Percentiles rank a stretch among this genome's conserved stretches.
phyloP scores from a whole-genome alignment of 35 echinoderm and acorn worm species.

The Hemicentrotus pulcherrimus region DNA sequence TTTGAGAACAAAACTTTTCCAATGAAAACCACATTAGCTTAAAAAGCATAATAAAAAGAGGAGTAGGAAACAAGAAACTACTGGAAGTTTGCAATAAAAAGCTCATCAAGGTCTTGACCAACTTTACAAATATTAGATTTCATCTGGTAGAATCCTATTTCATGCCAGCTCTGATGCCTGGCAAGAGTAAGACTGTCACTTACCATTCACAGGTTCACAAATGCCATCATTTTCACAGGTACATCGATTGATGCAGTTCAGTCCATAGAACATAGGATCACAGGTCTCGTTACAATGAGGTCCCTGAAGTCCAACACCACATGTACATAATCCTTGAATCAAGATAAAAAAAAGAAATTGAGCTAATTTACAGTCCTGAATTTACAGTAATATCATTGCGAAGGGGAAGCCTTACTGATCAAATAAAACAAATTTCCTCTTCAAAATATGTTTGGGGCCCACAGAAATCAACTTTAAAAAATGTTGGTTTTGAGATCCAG shows the following conservation, averaged over 20 bases:
- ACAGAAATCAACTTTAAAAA: too few relatives aligned
- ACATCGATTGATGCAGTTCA: slow-evolving; percentile 51
- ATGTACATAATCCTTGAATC: slow-evolving; percentile 52
- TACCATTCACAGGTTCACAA: slow-evolving; percentile 62
- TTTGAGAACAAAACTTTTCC: too few relatives aligned
- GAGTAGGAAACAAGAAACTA: neutral
- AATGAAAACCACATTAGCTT: neutral
- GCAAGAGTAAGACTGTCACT: neutral
- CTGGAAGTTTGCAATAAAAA: neutral
- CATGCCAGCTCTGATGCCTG: neutral
- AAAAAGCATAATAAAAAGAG: neutral
- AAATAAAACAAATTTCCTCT: too few relatives aligned
- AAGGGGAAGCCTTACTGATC: too few relatives aligned
- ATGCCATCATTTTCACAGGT: slow-evolving; percentile 57
- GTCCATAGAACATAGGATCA: slow-evolving; percentile 46
- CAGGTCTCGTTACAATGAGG: slow-evolving; percentile 47
- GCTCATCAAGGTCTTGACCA: neutral
- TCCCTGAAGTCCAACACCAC: slow-evolving; percentile 67
- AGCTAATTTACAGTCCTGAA: too few relatives aligned
- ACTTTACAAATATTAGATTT: neutral
- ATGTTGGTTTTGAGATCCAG: too few relatives aligned
- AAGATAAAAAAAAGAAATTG: neutral
- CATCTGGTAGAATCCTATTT: neutral
- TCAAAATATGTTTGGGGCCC: too few relatives aligned
- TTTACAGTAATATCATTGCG: too few relatives aligned